Evolutionary conservation across 1,140 invertebrate species (phyloP), one percentile per base, ranked within the genome.

Genomic region (Glossosoma conforme): DNA sequence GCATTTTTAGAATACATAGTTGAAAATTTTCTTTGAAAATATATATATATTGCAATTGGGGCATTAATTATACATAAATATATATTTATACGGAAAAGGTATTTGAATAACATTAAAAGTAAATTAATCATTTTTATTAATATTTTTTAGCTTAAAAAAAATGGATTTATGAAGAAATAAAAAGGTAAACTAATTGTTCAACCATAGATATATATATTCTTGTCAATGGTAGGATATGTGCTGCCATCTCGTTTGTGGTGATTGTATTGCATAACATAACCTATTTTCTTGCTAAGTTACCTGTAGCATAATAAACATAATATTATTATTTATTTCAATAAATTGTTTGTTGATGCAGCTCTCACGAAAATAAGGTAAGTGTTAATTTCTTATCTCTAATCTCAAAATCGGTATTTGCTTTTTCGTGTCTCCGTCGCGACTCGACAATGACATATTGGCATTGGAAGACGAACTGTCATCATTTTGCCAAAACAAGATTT

Each of bases 241-340:
- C 45, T 47, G 45, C 45, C 45, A 47, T 47, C 45, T 47, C 45
- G 45, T 47, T 47, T 47, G 35, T 47, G 25, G 35, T 47, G 21
- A 19, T 37, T 25, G 45, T 47, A 47, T 47, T 47, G 45, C 45
- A 47, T 47, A 47, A 47, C 35, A 47, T 47, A 47, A 47, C 45
- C 45, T 47, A 37, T 22, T 38, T 47, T 47, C 36, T 15, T 47
- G 15, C n/a, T n/a, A 19, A 28, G 45, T 24, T 15, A 46, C 35
- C 33, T 35, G 35, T 47, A 30, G 11, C 20, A 40, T 25, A 36
- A 46, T 47, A 47, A 38, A 38, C 22, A 47, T 20, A n/a, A n/a
- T n/a, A n/a, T n/a, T n/a, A n/a, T n/a, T n/a, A 21, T 38, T 21
- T 47, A 38, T 45, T 2, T 13, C 19, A 20, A 40, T 17, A 47